Evolutionary conservation across 2,797 vertebrate genomes (phyloP).

Genomic region (Artibeus lituratus): DNA sequence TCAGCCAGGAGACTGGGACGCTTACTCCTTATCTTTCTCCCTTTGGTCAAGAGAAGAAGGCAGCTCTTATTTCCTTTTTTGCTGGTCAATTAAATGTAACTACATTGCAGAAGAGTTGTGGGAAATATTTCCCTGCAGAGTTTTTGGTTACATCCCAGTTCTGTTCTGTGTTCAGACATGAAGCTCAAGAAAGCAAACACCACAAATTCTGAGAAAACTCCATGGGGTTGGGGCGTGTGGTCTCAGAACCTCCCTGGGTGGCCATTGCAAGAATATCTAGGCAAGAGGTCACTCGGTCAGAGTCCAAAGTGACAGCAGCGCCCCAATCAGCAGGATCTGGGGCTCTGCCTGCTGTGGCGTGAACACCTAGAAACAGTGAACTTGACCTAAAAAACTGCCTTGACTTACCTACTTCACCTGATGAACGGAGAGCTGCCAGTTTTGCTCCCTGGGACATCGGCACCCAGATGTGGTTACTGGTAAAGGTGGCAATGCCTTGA

Average conservation of each 20-base stretch:
- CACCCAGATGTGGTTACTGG: neutral
- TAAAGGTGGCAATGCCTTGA: neutral
- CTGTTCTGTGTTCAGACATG: neutral
- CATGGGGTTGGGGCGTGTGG: neutral
- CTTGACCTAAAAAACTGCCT: neutral
- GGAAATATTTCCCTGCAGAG: conserved; percentile 20
- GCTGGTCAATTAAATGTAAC: neutral
- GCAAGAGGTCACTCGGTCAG: neutral
- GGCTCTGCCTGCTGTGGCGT: neutral
- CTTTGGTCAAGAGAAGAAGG: neutral
- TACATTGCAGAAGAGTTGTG: neutral
- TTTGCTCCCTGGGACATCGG: neutral
- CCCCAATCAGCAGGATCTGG: neutral
- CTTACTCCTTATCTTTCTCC: neutral
- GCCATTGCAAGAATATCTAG: neutral
- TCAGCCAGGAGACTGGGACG: neutral
- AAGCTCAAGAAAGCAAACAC: conserved; percentile 16
- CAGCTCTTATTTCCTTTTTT: neutral
- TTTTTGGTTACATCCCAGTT: neutral
- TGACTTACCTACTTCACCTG: neutral
- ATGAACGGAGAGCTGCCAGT: neutral
- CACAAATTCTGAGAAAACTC: conserved; percentile 25
- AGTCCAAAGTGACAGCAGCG: neutral
- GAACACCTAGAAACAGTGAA: neutral
- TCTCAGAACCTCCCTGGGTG: neutral